These are phyloP conservation scores for Drosophila mayri DNA, from an alignment of 1,140 invertebrate genomes.

Conservation along the genomic window DNA sequence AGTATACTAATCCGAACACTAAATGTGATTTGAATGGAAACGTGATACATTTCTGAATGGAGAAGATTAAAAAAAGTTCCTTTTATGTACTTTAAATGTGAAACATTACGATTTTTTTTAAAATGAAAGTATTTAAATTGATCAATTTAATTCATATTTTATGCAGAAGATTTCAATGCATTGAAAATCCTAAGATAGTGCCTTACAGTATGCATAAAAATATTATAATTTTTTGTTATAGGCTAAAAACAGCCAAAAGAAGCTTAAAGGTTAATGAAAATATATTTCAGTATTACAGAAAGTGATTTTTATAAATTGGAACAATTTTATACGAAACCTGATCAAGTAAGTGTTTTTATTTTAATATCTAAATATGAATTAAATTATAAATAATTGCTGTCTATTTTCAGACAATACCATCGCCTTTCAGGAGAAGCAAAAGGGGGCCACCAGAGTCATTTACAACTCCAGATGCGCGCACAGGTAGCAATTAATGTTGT, in stretches of 20 bases:
- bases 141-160: background rate
- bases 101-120: background rate
- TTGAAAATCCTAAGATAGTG: background rate
- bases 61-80: background rate
- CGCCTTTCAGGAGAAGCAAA: background rate
- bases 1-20: too few species aligned
- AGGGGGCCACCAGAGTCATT: constrained; percentile 42
- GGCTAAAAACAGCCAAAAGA: background rate
- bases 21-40: background rate
- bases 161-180: too few species aligned
- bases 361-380: background rate
- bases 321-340: background rate
- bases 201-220: background rate
- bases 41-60: background rate
- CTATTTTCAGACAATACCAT: background rate
- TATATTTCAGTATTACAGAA: background rate
- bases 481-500: constrained; percentile 70
- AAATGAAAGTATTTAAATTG: background rate
- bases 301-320: background rate
- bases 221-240: background rate
- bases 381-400: background rate
- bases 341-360: background rate
- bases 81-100: background rate
- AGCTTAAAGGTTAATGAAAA: background rate
- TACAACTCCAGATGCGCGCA: constrained; percentile 44